These are phyloP conservation scores for Tachystola acroxantha DNA, from an alignment of 2,888 invertebrate species.

Conservation along the genomic window DNA sequence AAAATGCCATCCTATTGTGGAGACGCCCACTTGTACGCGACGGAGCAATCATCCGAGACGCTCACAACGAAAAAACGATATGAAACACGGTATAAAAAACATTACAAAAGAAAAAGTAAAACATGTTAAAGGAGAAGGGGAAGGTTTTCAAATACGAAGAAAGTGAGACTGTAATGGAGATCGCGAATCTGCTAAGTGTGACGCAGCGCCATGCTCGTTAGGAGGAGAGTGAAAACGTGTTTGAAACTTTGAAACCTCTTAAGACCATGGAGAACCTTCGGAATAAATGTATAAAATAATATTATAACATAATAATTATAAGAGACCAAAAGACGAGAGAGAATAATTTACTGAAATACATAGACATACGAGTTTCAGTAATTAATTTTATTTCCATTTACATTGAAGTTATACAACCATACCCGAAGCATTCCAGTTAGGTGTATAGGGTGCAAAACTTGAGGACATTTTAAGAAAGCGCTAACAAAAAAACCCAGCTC, in stretches of 20 bases:
- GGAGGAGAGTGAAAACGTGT: neutral
- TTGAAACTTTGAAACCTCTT: too few species aligned
- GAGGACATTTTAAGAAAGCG: neutral
- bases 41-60: conserved; percentile 48
- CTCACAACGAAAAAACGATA: conserved; percentile 32
- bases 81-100: conserved; percentile 32
- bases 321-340: too few species aligned
- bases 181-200: conserved; percentile 18
- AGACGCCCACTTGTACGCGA: conserved; percentile 34
- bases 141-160: conserved; percentile 13
- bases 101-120: conserved; percentile 35
- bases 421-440: too few species aligned
- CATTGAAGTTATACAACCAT: too few species aligned
- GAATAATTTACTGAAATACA: too few species aligned
- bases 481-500: conserved; percentile 14
- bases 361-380: too few species aligned
- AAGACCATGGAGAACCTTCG: too few species aligned
- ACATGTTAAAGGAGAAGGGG: conserved; percentile 28
- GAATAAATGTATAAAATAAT: too few species aligned
- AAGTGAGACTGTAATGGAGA: conserved; percentile 26
- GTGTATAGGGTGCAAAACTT: too few species aligned
- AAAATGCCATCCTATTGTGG: conserved; percentile 52
- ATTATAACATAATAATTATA: too few species aligned
- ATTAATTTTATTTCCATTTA: too few species aligned
- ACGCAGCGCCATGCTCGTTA: neutral